phyloP scores from a whole-genome alignment of 2,888 invertebrate genomes.

The Drosophila stalkeri region DNA sequence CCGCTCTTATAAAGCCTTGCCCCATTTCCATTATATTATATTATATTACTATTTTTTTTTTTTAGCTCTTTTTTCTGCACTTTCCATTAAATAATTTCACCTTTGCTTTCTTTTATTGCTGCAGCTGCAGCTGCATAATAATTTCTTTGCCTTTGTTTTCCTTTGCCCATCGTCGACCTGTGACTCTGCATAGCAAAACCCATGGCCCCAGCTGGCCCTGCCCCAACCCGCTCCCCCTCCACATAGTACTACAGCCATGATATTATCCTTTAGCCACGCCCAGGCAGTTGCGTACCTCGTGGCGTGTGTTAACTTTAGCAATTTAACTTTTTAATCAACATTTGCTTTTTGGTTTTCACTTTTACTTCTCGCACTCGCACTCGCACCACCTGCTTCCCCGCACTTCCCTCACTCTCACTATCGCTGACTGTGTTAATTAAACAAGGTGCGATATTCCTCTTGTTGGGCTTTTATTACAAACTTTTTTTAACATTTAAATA shows the following conservation, averaged over 20 bases:
- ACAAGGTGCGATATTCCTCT: slow-evolving; percentile 58
- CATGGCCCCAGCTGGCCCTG: not conserved
- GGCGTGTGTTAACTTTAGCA: slow-evolving; percentile 76
- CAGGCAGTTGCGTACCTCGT: slow-evolving; percentile 29
- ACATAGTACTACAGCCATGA: not conserved
- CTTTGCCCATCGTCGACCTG: slow-evolving; percentile 16
- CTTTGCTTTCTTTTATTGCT: slow-evolving; percentile 58
- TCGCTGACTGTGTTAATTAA: slow-evolving; percentile 63
- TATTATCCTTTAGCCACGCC: slow-evolving; percentile 19
- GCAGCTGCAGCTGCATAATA: slow-evolving; percentile 73
- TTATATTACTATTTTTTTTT: not conserved
- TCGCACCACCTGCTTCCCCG: not conserved
- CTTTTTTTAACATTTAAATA: slow-evolving; percentile 46
- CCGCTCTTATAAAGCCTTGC: slow-evolving; percentile 2
- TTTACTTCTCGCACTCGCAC: slow-evolving; percentile 57
- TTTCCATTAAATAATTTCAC: slow-evolving; percentile 70
- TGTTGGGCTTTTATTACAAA: slow-evolving; percentile 68
- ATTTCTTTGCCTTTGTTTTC: slow-evolving; percentile 52
- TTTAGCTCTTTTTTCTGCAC: slow-evolving; percentile 32
- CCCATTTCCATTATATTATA: slow-evolving; percentile 29
- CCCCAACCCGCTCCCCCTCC: slow-evolving; percentile 4
- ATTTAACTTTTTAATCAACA: slow-evolving; percentile 81
- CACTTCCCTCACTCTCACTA: slow-evolving; percentile 15
- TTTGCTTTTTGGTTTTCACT: slow-evolving; percentile 78
- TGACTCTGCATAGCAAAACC: slow-evolving; percentile 7